Evolutionary conservation across 2,797 vertebrate species (phyloP).

Genomic region (Leucoraja ocellata): DNA sequence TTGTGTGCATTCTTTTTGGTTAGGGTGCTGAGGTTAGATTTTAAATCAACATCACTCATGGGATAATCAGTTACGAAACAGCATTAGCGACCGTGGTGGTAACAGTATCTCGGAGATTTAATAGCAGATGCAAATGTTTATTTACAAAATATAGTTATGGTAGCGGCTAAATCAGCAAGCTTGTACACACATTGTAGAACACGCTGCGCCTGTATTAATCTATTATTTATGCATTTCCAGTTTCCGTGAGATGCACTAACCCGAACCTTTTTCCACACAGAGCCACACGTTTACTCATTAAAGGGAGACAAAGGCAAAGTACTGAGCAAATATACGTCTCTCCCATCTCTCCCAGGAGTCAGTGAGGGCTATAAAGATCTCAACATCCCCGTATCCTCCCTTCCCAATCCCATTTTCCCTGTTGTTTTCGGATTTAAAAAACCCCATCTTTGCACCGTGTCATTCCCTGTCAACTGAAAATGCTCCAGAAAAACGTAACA

Average conservation of each 20-base stretch:
- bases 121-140: neutral
- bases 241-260: neutral
- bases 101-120: neutral
- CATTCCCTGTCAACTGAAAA: neutral
- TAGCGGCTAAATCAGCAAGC: neutral
- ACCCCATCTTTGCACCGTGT: neutral
- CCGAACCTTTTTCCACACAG: neutral
- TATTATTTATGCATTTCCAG: constrained; percentile 20
- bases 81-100: neutral
- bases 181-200: neutral
- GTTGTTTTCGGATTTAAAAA: neutral
- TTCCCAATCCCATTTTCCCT: no score
- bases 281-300: neutral
- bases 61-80: neutral
- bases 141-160: neutral
- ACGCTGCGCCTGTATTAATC: neutral
- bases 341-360: neutral
- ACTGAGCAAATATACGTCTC: neutral
- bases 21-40: neutral
- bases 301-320: constrained; percentile 21
- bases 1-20: neutral
- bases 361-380: neutral
- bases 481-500: neutral
- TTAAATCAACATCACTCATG: neutral
- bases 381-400: neutral